Evolutionary conservation across 1,140 invertebrate genomes (phyloP), one percentile per base, ranked within the genome.

Genomic region (Cydia splendana): DNA sequence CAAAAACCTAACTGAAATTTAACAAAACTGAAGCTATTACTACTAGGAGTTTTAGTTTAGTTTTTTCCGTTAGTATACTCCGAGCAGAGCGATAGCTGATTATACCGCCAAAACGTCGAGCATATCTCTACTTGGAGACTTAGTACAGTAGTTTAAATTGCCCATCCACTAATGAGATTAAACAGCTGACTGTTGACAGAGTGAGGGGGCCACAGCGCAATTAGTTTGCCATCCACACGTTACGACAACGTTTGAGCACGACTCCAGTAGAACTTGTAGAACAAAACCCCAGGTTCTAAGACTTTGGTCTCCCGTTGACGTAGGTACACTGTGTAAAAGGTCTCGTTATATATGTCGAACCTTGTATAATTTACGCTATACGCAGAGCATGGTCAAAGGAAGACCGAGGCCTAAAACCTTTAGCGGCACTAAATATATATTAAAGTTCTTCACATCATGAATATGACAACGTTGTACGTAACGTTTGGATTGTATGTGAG

Each of bases 181-280:
- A 76, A 80, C 82, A 84, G 82, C 82, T 82, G 79, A 71, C 48
- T 62, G 82, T 84, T 84, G 82, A 82, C 75, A 67, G 71, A 78
- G 77, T 24, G 77, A 82, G 82, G 82, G 82, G 82, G 82, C 82
- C 82, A 82, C 81, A 74, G 74, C 73, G 82, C 77, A 77, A 77
- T 74, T 78, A 78, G 71, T 75, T 80, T 80, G 62, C 74, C 73
- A 24, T 77, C 78, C 75, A 51, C 77, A 57, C 10, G 67, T 71
- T 74, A 74, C 73, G 42, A 76, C 34, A 71, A 71, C 34, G 67
- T 71, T 7, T 71, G n/a, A 71, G 15, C 67, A 18, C 34, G 13
- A 38, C 30, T 38, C 67, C 67, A 71, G 9, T 62, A 18, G 51
- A 53, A 62, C 57, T 62, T n/a, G 30, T 69, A 71, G 28, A 69